Percentiles rank a stretch among this genome's conserved stretches.
These are phyloP conservation scores for Holcopasites calliopsidis DNA, from an alignment of 1,140 invertebrate genomes.

Conservation along the genomic window DNA sequence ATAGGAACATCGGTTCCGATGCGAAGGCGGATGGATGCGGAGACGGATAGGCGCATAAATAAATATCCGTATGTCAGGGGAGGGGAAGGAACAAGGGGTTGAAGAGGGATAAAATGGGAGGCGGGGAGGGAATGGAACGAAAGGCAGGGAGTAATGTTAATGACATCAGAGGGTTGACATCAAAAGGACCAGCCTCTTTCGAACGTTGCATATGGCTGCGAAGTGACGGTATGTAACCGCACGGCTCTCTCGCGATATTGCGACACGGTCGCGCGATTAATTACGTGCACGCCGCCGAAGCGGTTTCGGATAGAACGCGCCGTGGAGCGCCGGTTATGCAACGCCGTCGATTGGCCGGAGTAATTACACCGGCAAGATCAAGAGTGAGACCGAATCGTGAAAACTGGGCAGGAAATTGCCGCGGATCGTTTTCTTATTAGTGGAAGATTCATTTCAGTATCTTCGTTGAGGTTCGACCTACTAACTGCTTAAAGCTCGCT, in stretches of 20 bases:
- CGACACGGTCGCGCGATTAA: constrained; percentile 61
- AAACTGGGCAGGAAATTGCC: background rate
- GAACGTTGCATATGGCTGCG: constrained; percentile 54
- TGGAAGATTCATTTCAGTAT: no score
- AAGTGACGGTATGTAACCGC: constrained; percentile 62
- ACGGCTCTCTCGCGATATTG: constrained; percentile 60
- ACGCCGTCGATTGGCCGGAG: constrained; percentile 30
- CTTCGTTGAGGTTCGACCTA: no score
- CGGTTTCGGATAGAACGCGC: constrained; percentile 46
- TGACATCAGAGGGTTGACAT: constrained; percentile 63
- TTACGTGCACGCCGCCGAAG: constrained; percentile 46
- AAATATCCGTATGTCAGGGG: background rate
- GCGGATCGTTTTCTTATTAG: no score
- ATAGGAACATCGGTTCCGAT: background rate
- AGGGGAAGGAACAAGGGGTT: background rate
- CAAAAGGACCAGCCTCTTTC: constrained; percentile 68
- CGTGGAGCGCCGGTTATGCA: constrained; percentile 29
- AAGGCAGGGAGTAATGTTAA: constrained; percentile 53
- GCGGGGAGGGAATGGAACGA: background rate
- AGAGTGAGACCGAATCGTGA: background rate
- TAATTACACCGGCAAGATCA: constrained; percentile 29
- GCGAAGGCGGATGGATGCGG: background rate
- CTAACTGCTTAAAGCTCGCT: no score
- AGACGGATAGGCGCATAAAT: background rate
- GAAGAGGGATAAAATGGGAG: background rate